phyloP scores from a whole-genome alignment of 2,113 vertebrate species.

The Serilophus lunatus region DNA sequence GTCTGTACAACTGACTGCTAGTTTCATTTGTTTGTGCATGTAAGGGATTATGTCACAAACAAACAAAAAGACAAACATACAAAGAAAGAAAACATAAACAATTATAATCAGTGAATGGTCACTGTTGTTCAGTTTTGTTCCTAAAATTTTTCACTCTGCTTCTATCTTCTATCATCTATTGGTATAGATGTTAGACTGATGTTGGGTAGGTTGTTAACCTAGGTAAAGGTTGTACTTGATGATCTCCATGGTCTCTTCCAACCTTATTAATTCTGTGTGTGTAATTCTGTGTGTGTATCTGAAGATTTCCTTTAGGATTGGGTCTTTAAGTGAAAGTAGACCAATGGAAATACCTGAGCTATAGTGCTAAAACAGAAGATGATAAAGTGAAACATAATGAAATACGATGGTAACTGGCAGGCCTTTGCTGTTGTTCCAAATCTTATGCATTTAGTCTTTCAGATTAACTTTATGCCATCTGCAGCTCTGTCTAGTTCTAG shows the following conservation, averaged over 20 bases:
- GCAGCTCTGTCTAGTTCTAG: neutral
- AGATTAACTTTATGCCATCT: neutral
- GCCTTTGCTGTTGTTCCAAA: neutral
- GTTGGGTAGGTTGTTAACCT: too few relatives aligned
- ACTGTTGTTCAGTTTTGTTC: neutral
- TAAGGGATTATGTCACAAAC: neutral
- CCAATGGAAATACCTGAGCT: neutral
- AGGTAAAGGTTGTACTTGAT: too few relatives aligned
- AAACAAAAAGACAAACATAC: neutral
- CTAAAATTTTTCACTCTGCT: neutral
- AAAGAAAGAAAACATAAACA: neutral
- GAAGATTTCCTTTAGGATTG: neutral
- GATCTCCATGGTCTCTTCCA: too few relatives aligned
- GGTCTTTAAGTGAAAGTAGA: neutral
- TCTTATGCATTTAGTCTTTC: neutral
- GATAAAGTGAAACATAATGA: neutral
- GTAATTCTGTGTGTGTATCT: too few relatives aligned
- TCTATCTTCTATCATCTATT: too few relatives aligned
- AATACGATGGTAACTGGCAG: neutral
- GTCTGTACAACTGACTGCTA: neutral
- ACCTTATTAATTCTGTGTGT: too few relatives aligned
- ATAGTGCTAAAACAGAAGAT: neutral
- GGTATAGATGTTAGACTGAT: too few relatives aligned
- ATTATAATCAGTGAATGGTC: neutral
- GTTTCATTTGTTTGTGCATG: neutral